These are phyloP conservation scores for Diplodus puntazzo DNA, from an alignment of 2,797 vertebrate genomes.

Conservation along the genomic window DNA sequence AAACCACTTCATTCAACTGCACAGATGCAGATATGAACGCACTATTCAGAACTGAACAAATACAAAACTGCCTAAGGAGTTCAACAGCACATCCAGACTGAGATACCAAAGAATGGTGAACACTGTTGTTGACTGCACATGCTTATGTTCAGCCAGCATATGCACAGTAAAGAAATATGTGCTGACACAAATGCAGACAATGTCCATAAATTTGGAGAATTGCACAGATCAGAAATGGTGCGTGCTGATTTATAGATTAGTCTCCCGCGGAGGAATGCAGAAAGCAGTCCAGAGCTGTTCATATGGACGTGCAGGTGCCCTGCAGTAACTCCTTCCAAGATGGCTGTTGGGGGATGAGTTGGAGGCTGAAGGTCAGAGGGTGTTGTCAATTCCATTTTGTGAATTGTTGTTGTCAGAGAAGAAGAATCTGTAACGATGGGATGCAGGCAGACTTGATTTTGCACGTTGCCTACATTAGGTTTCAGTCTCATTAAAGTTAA, in stretches of 20 bases:
- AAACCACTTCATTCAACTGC: not conserved
- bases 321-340: slow-evolving; percentile 41
- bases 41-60: not conserved
- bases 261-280: slow-evolving; percentile 54
- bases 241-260: slow-evolving; percentile 62
- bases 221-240: slow-evolving; percentile 36
- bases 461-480: not conserved
- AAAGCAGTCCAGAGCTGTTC: slow-evolving; percentile 39
- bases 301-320: slow-evolving; percentile 51
- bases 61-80: too few relatives aligned
- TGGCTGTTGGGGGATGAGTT: slow-evolving; percentile 43
- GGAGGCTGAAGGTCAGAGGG: slow-evolving; percentile 61
- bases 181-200: slow-evolving; percentile 29
- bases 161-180: not conserved
- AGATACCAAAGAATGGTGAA: not conserved
- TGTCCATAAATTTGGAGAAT: slow-evolving; percentile 42
- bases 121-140: not conserved
- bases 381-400: slow-evolving; percentile 44
- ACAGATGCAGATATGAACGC: not conserved
- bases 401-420: slow-evolving; percentile 27
- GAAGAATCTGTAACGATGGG: not conserved
- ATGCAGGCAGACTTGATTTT: not conserved
- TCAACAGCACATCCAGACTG: not conserved
- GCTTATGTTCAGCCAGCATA: not conserved
- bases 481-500: slow-evolving; percentile 6